Percentiles rank a stretch among this genome's conserved stretches.
phyloP scores from a whole-genome alignment of 2,888 invertebrate species.

The Chrysina gloriosa region DNA sequence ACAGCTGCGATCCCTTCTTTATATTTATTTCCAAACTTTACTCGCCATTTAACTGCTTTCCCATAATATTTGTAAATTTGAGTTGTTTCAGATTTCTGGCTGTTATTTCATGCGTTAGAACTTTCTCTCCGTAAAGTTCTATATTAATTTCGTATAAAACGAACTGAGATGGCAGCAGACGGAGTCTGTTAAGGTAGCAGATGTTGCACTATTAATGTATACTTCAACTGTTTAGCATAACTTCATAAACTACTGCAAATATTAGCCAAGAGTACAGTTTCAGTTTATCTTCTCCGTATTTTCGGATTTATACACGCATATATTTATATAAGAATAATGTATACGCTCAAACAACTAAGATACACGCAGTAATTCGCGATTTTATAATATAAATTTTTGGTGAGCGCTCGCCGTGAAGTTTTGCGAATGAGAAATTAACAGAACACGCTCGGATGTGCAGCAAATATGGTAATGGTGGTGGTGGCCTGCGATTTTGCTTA shows the following conservation, averaged over 20 bases:
- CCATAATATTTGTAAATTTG: slow-evolving; percentile 31
- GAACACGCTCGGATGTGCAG: background rate
- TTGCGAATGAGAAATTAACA: background rate
- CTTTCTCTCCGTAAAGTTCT: slow-evolving; percentile 40
- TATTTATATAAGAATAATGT: slow-evolving; percentile 26
- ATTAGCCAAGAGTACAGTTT: slow-evolving; percentile 48
- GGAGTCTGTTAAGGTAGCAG: slow-evolving; percentile 46
- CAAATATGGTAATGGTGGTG: background rate
- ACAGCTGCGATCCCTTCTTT: background rate
- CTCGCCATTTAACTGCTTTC: slow-evolving; percentile 15
- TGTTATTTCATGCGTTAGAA: slow-evolving; percentile 41
- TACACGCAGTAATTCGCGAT: slow-evolving; percentile 18
- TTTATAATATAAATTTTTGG: slow-evolving; percentile 27
- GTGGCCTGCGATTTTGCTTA: background rate
- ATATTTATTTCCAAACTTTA: slow-evolving; percentile 8
- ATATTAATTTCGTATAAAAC: slow-evolving; percentile 43
- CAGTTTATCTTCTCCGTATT: slow-evolving; percentile 48
- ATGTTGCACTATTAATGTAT: slow-evolving; percentile 53
- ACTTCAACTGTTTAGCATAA: slow-evolving; percentile 52
- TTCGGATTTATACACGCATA: slow-evolving; percentile 32
- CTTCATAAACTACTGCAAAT: slow-evolving; percentile 53
- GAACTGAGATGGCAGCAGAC: slow-evolving; percentile 34
- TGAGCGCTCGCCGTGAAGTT: slow-evolving; percentile 6
- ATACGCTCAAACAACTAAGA: slow-evolving; percentile 26
- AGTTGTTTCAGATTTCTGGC: slow-evolving; percentile 34